Percentiles rank a stretch among this genome's conserved stretches.
Conservation (phyloP, 2,113 vertebrate species). For the Channa maculata region DNA sequence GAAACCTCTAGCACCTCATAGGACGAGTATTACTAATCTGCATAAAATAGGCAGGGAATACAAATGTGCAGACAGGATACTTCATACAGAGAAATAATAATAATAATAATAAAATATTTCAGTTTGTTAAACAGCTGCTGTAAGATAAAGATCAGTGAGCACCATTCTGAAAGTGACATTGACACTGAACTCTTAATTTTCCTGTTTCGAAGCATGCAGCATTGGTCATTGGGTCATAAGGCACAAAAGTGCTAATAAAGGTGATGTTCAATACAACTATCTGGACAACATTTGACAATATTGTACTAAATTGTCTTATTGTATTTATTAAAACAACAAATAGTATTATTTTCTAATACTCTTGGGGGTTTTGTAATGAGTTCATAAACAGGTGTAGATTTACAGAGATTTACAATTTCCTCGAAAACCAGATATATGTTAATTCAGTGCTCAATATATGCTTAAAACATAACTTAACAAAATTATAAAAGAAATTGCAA, state of each 20-base stretch:
- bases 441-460: too few species aligned
- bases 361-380: too few species aligned
- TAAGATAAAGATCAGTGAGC: not conserved
- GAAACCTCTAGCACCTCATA: not conserved
- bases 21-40: constrained; percentile 15
- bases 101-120: not conserved
- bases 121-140: not conserved
- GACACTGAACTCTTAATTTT: not conserved
- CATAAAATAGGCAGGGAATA: not conserved
- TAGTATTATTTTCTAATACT: too few species aligned
- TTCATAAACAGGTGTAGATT: too few species aligned
- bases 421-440: too few species aligned
- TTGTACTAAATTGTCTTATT: too few species aligned
- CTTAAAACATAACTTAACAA: too few species aligned
- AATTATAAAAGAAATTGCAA: too few species aligned
- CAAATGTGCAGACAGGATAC: not conserved
- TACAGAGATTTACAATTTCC: too few species aligned
- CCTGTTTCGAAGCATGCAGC: not conserved
- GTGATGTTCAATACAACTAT: not conserved
- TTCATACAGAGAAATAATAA: not conserved
- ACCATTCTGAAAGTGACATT: not conserved
- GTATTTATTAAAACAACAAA: too few species aligned
- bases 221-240: constrained; percentile 3
- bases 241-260: not conserved
- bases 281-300: not conserved